phyloP scores from a whole-genome alignment of 2,113 vertebrate species.

The Bothrops jararaca region DNA sequence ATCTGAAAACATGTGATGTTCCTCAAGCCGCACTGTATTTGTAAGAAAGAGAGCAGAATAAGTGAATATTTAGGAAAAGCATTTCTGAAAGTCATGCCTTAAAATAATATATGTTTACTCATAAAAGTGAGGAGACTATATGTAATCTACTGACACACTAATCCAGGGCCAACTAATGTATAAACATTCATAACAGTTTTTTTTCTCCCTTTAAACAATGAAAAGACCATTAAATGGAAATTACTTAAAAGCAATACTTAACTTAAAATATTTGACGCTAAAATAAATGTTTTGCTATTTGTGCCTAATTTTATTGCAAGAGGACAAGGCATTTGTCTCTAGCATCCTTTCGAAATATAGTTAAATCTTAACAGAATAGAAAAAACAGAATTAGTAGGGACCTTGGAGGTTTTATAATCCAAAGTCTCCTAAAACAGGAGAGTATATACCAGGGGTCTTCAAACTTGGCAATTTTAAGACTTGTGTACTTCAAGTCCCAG shows the following conservation, averaged over 20 bases:
- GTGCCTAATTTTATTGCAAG: background rate
- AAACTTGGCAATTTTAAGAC: too few species aligned
- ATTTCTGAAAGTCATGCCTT: background rate
- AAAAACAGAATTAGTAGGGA: background rate
- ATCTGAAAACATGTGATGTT: background rate
- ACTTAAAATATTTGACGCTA: background rate
- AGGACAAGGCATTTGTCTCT: background rate
- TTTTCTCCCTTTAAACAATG: constrained; percentile 1
- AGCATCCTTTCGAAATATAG: background rate
- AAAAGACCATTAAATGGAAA: background rate
- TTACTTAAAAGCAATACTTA: background rate
- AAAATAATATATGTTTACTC: background rate
- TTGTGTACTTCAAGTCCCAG: too few species aligned
- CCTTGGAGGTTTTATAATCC: background rate
- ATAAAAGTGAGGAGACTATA: background rate
- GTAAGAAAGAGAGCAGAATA: background rate
- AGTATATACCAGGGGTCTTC: background rate
- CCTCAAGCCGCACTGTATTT: background rate
- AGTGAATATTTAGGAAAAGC: background rate
- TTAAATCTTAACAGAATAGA: background rate
- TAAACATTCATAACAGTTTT: background rate
- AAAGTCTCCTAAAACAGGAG: background rate
- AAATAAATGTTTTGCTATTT: background rate
- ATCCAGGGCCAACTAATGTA: background rate
- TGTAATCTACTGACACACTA: background rate